Conservation (phyloP, 2,888 invertebrate genomes). For the Masnerella sp. region DNA sequence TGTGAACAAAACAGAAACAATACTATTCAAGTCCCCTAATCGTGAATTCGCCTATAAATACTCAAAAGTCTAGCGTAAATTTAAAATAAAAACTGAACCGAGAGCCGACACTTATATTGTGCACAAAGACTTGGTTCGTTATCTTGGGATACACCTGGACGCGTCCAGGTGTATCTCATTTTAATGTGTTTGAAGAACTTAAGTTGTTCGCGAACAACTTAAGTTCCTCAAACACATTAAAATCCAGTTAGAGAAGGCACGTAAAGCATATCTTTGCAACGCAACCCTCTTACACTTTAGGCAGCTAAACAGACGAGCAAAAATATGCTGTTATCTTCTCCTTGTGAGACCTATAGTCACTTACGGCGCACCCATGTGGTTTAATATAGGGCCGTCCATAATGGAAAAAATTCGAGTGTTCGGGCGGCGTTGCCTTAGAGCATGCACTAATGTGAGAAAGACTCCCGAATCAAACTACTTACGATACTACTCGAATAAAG, state of each 20-base stretch:
- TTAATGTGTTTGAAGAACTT: neutral
- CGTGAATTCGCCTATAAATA: neutral
- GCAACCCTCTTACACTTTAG: conserved; percentile 3
- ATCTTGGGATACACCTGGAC: neutral
- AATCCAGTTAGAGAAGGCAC: neutral
- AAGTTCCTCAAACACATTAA: neutral
- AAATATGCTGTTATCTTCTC: conserved; percentile 7
- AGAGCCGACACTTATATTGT: neutral
- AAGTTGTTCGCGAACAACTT: neutral
- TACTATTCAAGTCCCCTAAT: neutral
- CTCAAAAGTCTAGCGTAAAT: neutral
- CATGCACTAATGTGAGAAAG: neutral
- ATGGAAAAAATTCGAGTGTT: conserved; percentile 23
- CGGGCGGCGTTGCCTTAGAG: neutral
- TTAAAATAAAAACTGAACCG: neutral
- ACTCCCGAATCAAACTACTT: neutral
- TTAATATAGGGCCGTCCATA: conserved; percentile 9
- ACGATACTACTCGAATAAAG: neutral
- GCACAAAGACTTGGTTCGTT: neutral
- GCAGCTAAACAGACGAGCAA: neutral
- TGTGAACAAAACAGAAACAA: neutral
- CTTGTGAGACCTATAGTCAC: conserved; percentile 16
- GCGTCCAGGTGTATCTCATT: too few relatives aligned
- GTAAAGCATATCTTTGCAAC: neutral
- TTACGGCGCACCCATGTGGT: conserved; percentile 15